Conservation (phyloP, 2,888 invertebrate species). For the Marronus borbonicus region DNA sequence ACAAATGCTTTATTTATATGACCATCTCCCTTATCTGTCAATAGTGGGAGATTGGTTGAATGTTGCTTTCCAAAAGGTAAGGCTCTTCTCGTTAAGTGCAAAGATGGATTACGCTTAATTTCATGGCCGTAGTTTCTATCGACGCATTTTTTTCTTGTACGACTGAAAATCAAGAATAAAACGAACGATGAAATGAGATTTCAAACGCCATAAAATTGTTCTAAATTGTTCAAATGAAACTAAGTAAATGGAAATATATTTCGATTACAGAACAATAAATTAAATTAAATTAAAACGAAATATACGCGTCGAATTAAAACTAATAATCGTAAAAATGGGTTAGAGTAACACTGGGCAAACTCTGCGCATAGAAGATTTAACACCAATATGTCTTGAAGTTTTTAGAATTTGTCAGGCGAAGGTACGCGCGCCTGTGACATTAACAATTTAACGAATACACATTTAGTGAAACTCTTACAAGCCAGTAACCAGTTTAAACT, state of each 20-base stretch:
- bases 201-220: too few relatives aligned
- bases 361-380: neutral
- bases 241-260: too few relatives aligned
- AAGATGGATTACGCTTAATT: neutral
- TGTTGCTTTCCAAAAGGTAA: neutral
- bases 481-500: constrained; percentile 16
- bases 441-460: neutral
- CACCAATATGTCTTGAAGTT: neutral
- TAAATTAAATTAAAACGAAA: too few relatives aligned
- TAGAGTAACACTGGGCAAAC: neutral
- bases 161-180: neutral
- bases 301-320: neutral
- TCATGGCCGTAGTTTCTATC: neutral
- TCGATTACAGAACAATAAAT: too few relatives aligned
- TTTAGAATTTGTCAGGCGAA: neutral
- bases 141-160: neutral
- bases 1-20: constrained; percentile 66
- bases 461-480: neutral
- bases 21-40: constrained; percentile 55
- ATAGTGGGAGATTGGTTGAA: neutral
- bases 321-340: neutral
- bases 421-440: neutral
- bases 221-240: too few relatives aligned
- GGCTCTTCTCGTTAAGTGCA: neutral
- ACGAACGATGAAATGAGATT: too few relatives aligned